Base-by-base conservation (phyloP, 1,140 invertebrate species). In the Tribolium madens region DNA sequence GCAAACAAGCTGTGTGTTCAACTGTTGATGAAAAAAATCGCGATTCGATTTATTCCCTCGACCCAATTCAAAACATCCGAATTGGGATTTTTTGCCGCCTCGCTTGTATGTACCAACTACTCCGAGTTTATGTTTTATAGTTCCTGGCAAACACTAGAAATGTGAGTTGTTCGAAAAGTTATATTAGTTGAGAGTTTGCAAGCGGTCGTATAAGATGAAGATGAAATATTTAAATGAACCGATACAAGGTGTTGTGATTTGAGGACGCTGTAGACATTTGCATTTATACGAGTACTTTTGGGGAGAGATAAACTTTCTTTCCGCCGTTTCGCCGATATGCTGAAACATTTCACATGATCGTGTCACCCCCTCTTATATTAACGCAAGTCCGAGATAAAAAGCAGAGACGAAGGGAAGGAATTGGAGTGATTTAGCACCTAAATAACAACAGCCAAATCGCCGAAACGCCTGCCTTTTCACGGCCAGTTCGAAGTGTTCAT, bases 141-240 rank as follows among this genome's bases (percentile, higher is more conserved):
- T 71, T 17, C 42, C 18, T 47, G 17, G 9, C 68, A 71, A 71
- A 71, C 68, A 71, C 50, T 75, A 75, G 73, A 72, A 78, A 78
- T 78, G 68, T 71, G 73, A 78, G 47, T 71, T 68, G 77, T 78
- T 78, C 50, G 68, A 48, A 72, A 78, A 78, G 73, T 78, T 78
- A 31, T 75, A 75, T 78, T 71, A 76, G 77, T 71, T 64, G 73
- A 33, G 73, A 78, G 73, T 75, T 78, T 75, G 42, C 48, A 78
- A 78, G 36, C 72, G 73, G 64, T 75, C 73, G 52, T 42, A 72
- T 75, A 64, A 73, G 74, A 78, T 75, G 77, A 75, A 75, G 52
- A 78, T 78, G 77, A 78, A 78, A 78, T 78, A 78, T 78, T 78
- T 73, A 78, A 75, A 78, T 72, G 68, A 64, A 47, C 68, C 77